Evolutionary conservation across 1,140 invertebrate species (phyloP).

Genomic region (Argopecten irradians): DNA sequence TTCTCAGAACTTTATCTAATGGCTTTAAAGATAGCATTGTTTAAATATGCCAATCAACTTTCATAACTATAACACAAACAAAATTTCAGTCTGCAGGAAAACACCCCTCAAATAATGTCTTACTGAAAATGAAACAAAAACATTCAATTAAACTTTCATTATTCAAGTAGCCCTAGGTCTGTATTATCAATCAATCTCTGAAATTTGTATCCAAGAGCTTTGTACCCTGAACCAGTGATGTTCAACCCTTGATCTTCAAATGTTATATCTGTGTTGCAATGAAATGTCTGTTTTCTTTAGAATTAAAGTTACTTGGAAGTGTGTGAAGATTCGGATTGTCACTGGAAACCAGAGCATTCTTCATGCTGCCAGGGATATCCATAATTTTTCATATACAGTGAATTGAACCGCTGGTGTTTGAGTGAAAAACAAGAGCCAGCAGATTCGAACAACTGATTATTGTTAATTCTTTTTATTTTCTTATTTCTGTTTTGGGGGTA

Average conservation of each 20-base stretch:
- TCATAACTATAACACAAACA: slow-evolving; percentile 18
- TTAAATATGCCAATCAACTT: slow-evolving; percentile 8
- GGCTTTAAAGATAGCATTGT: not conserved
- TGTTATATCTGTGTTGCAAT: not conserved
- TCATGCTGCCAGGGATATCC: too few relatives aligned
- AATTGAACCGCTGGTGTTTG: too few relatives aligned
- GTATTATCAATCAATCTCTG: not conserved
- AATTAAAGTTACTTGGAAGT: too few relatives aligned
- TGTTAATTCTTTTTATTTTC: too few relatives aligned
- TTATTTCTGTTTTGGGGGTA: too few relatives aligned
- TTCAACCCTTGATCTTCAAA: not conserved
- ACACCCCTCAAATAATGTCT: not conserved
- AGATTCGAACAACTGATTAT: too few relatives aligned
- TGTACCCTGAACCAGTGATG: not conserved
- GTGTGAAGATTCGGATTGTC: too few relatives aligned
- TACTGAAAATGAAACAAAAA: not conserved
- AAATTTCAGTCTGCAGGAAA: not conserved
- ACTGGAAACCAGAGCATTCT: too few relatives aligned
- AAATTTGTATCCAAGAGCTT: not conserved
- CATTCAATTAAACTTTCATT: slow-evolving; percentile 23
- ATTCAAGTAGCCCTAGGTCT: not conserved
- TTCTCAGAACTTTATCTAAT: slow-evolving; percentile 18
- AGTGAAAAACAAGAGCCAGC: too few relatives aligned
- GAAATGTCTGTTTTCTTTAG: too few relatives aligned
- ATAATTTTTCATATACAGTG: too few relatives aligned